These are phyloP conservation scores for Syritta pipiens DNA, from an alignment of 2,888 invertebrate genomes.

Conservation along the genomic window DNA sequence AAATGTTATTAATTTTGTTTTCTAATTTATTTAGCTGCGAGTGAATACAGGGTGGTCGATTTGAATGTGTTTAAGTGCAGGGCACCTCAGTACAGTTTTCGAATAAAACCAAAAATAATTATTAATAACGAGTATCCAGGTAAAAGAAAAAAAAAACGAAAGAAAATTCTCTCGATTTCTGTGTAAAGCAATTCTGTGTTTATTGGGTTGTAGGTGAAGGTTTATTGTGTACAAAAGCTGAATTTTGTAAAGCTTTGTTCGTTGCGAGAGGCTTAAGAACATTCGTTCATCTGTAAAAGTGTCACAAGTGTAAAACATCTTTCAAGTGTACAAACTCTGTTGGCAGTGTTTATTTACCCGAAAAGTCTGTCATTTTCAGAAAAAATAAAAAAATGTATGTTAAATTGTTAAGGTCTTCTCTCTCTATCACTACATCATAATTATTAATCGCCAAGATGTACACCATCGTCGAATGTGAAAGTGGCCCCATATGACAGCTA, in stretches of 20 bases:
- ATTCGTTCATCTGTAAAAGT: constrained; percentile 16
- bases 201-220: constrained; percentile 35
- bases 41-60: constrained; percentile 81
- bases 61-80: constrained; percentile 80
- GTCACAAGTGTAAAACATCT: not conserved
- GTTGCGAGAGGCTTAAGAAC: not conserved
- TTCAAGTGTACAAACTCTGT: not conserved
- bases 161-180: constrained; percentile 9
- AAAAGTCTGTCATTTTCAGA: no score
- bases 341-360: no score
- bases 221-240: not conserved
- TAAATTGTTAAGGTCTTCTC: no score
- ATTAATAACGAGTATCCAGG: constrained; percentile 76
- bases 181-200: constrained; percentile 28
- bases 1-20: constrained; percentile 33
- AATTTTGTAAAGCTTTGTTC: constrained; percentile 16
- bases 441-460: no score
- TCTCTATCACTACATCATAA: no score
- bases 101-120: constrained; percentile 77
- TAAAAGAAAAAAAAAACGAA: constrained; percentile 71
- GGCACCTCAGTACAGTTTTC: constrained; percentile 78
- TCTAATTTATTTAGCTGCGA: constrained; percentile 75
- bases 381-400: no score
- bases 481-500: no score
- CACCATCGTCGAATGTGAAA: no score